Conservation (phyloP, 2,888 invertebrate genomes). For the Trissolcus brochymenae region DNA sequence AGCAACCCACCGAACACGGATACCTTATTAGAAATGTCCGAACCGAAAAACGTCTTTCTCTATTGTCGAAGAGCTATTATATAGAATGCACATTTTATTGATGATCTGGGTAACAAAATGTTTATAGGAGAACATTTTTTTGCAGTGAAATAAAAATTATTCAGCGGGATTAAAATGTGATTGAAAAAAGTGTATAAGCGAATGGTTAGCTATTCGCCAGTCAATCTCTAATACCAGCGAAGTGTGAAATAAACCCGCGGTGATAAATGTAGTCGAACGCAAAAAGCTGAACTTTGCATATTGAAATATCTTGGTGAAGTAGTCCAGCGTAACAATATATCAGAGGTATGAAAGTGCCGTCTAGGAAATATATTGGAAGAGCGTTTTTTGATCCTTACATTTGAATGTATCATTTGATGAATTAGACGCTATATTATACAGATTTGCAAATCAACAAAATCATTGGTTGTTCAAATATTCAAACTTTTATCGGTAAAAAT, state of each 20-base stretch:
- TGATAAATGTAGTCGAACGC: constrained; percentile 21
- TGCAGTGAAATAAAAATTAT: neutral
- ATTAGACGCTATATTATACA: too few species aligned
- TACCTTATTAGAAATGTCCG: too few species aligned
- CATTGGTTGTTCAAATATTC: too few species aligned
- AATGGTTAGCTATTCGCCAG: neutral
- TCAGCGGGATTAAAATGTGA: constrained; percentile 1
- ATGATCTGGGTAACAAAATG: too few species aligned
- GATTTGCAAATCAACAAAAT: too few species aligned
- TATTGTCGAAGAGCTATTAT: too few species aligned
- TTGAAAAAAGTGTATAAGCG: constrained; percentile 6
- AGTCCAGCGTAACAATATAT: constrained; percentile 18
- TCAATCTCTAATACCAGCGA: constrained; percentile 9
- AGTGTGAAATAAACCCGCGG: neutral
- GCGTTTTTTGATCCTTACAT: too few species aligned
- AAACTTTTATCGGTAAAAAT: neutral
- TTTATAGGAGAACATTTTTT: too few species aligned
- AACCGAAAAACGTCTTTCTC: too few species aligned
- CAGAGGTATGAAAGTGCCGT: constrained; percentile 13
- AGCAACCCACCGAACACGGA: too few species aligned
- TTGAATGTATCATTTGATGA: too few species aligned
- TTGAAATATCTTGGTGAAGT: constrained; percentile 18
- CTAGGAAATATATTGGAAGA: neutral
- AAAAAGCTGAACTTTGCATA: constrained; percentile 18
- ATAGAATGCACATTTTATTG: too few species aligned